Percentiles rank a stretch among this genome's conserved stretches.
Evolutionary conservation across 1,140 invertebrate genomes (phyloP).

Genomic region (Nephila pilipes): DNA sequence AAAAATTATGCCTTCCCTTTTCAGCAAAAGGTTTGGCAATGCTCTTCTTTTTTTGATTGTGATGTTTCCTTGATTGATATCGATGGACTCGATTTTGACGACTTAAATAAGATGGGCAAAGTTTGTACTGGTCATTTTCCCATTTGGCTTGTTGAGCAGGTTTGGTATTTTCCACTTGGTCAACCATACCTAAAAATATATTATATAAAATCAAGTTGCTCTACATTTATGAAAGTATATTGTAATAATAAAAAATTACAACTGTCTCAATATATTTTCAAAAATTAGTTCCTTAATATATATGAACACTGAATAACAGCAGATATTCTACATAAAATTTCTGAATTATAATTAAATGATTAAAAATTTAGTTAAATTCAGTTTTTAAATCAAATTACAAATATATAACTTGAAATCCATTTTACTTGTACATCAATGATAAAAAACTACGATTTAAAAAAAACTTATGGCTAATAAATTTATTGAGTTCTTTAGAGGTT

Average conservation of each 20-base stretch:
- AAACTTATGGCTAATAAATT: too few relatives aligned
- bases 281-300: too few relatives aligned
- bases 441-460: too few relatives aligned
- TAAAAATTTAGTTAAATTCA: too few relatives aligned
- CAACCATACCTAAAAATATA: conserved; percentile 52
- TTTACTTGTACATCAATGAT: too few relatives aligned
- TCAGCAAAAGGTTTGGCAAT: conserved; percentile 72
- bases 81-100: conserved; percentile 69
- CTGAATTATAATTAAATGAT: too few relatives aligned
- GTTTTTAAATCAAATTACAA: too few relatives aligned
- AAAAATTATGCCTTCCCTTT: conserved; percentile 67
- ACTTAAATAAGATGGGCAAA: conserved; percentile 68
- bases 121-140: conserved; percentile 65
- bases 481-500: too few relatives aligned
- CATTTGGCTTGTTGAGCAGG: conserved; percentile 69
- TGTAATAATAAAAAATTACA: not conserved
- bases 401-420: too few relatives aligned
- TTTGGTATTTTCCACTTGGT: conserved; percentile 69
- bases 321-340: too few relatives aligned
- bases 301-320: too few relatives aligned
- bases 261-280: too few relatives aligned
- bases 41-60: conserved; percentile 75
- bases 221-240: not conserved
- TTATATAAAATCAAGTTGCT: not conserved
- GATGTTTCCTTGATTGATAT: conserved; percentile 70